Evolutionary conservation across 2,888 invertebrate species (phyloP), one percentile per base, ranked within the genome.

Genomic region (Cryptophagus acutangulus): DNA sequence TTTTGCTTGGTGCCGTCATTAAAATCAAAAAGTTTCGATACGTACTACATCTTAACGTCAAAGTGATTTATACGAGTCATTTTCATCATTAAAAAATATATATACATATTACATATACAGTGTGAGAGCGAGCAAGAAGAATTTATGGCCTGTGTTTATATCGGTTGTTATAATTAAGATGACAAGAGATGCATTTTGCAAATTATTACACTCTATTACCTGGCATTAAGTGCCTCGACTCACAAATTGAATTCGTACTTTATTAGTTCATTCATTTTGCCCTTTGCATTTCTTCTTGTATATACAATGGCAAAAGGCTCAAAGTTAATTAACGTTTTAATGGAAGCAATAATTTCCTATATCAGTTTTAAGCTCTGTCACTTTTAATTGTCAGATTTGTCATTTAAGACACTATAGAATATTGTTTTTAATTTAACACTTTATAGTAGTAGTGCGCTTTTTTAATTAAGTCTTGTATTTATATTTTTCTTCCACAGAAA

Each of bases 181-280:
- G 46, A 46, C 48, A 46, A 35, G 45, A 41, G 50, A 46, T 50
- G 50, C 46, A 48, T 48, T 48, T 48, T 43, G 44, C 46, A 34
- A 50, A 48, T 50, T 50, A 48, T 48, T 45, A 37, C 46, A 38
- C 43, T 38, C 48, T 43, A 49, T 49, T 49, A 46, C 49, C 34
- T 38, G 46, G 41, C 44, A 46, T 46, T 49, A 49, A 49, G 41
- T 38, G 43, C 42, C 41, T 38, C 31, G 31, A 44, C 38, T 10
- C 31, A 44, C 48, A 50, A 50, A 50, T 50, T 50, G 50, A 50
- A 50, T 50, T 50, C 43, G 45, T 46, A 36, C 46, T 50, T 50
- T 50, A 50, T 49, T 37, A 38, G 39, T 39, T 39, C 39, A 39
- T 40, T 36, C 36, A 36, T 40, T 36, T 30, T 36, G 26, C 31